Evolutionary conservation across 1,140 invertebrate genomes (phyloP), one percentile per base, ranked within the genome.

Genomic region (Anoplolepis gracilipes): DNA sequence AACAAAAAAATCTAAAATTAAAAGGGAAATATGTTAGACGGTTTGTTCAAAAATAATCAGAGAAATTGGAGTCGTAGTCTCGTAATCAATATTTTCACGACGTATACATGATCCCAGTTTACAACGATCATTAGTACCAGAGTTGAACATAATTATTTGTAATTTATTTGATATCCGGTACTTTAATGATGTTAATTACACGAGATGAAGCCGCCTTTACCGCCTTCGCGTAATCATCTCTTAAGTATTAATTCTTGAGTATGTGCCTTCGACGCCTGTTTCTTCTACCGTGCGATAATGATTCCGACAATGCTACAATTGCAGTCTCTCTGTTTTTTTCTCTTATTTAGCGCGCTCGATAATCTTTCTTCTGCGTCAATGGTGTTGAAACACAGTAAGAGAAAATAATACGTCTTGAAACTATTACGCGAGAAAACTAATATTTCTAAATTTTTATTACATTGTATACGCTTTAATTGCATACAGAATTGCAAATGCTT

Each of bases 111-210:
- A 73, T 67, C 42, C n/a, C 36, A 39, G 61, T 28, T 79, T 90
- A 84, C 42, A 85, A 87, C 55, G 65, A 49, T 19, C 46, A 49
- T 49, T 91, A 86, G 67, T 78, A 46, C 55, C 82, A 39, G 39
- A 76, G 82, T 85, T 86, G 86, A 90, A 86, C 78, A 89, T 91
- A 91, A 90, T 91, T 91, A 91, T 91, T 90, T 89, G 89, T 84
- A 92, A 92, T 91, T 92, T 90, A 91, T 92, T 92, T 90, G 88
- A 92, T 89, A 89, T 90, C 88, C 79, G 76, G 46, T 65, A 61
- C 85, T 89, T 89, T 90, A 91, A 91, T 73, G 89, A 91, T 75
- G 79, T 91, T 90, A 91, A 92, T 90, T 89, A 89, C 57, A 49
- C 33, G 75, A 7, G 10, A 75, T 57, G 33, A 10, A 19, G 13